Base-by-base conservation (phyloP, 2,888 invertebrate species). In the Pediacus dermestoides region DNA sequence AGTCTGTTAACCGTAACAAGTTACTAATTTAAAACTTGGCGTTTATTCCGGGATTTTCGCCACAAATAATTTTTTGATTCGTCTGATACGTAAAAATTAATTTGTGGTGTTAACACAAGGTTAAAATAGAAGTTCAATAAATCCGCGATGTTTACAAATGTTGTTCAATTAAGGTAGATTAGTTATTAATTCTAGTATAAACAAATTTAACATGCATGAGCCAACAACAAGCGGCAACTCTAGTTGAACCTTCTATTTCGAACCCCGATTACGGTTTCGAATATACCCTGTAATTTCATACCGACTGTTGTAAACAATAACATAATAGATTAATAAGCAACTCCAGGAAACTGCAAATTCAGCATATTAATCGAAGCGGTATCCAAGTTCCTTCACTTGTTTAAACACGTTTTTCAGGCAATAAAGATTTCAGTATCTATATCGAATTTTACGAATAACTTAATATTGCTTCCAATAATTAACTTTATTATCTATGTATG, bases 121-220 rank as follows among this genome's bases (percentile, higher is more conserved):
- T 18, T 18, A 18, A n/a, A 31, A 35, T 27, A 22, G 34, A 42
- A 42, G 32, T 27, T 38, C 32, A 42, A 42, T 37, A 37, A 37
- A 30, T 34, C 18, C 28, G 23, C 32, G 28, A 18, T 33, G 41
- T 41, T 41, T 37, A 37, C 37, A 32, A 27, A 28, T 42, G 25
- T 30, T 30, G 30, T 40, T 37, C 44, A 40, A 40, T 44, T 40
- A 44, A 32, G 35, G 36, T 26, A 37, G 31, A 40, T 44, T 40
- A 40, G 40, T 40, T 44, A 44, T 44, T 44, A 44, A 44, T 40
- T 40, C 30, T 22, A 15, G 34, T 34, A 44, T 44, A 44, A 44
- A 44, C 44, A 44, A 44, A 44, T 44, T 44, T 40, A 36, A 34
- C 37, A 44, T 44, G 37, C 44, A 44, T 44, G 44, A 37, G 44